phyloP scores from a whole-genome alignment of 2,888 invertebrate species.

The Noctuana brunneofusca region DNA sequence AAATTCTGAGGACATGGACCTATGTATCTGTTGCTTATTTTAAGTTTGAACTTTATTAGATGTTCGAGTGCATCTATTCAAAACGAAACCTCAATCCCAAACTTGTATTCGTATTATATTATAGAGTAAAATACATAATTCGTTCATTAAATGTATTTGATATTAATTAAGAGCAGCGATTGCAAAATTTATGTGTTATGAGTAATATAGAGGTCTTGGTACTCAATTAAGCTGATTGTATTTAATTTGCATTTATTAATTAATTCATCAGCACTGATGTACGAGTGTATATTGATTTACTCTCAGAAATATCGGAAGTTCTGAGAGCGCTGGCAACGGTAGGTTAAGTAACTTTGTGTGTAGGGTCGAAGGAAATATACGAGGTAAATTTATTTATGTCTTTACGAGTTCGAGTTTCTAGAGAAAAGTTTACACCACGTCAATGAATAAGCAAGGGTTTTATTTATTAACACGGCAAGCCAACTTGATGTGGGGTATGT shows the following conservation, averaged over 20 bases:
- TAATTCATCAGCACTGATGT: conserved; percentile 16
- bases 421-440: conserved; percentile 24
- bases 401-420: conserved; percentile 9
- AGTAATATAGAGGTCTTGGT: conserved; percentile 19
- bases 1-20: no score
- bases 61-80: no score
- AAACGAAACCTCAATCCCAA: background rate
- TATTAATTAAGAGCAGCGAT: conserved; percentile 20
- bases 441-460: conserved; percentile 28
- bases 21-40: no score
- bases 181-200: conserved; percentile 22
- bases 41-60: background rate
- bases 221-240: conserved; percentile 29
- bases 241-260: conserved; percentile 34
- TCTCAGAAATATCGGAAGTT: conserved; percentile 7
- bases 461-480: conserved; percentile 27
- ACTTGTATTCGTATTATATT: background rate
- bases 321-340: conserved; percentile 18
- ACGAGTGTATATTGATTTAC: conserved; percentile 4
- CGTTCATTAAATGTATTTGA: conserved; percentile 18
- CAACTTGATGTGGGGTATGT: conserved; percentile 10
- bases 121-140: no score
- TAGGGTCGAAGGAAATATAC: conserved; percentile 34
- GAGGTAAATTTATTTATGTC: conserved; percentile 38
- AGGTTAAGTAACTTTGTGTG: conserved; percentile 38